Evolutionary conservation across 2,797 vertebrate species (phyloP).

Genomic region (Enteromius viviparus): DNA sequence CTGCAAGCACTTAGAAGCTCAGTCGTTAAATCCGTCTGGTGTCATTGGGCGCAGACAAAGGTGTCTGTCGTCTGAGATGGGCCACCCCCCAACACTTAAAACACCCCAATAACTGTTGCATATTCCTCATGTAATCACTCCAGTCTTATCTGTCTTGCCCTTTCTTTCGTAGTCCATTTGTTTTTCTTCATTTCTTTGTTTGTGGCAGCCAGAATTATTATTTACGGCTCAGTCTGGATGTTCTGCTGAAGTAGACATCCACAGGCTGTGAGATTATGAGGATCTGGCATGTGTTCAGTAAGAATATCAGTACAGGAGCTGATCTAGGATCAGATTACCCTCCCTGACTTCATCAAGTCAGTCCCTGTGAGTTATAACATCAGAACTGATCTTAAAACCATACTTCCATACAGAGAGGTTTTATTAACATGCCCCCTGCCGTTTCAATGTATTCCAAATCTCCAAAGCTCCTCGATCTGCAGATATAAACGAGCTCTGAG

Average conservation of each 20-base stretch:
- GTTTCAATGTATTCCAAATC: conserved; percentile 29
- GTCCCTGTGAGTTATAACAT: conserved; percentile 15
- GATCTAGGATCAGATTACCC: conserved; percentile 28
- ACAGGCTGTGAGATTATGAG: conserved; percentile 42
- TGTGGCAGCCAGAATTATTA: conserved; percentile 58
- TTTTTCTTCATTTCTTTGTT: conserved; percentile 60
- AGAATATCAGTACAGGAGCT: conserved; percentile 24
- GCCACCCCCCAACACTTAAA: neutral
- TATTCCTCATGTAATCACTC: conserved; percentile 43
- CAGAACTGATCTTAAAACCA: conserved; percentile 39
- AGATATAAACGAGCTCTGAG: conserved; percentile 43
- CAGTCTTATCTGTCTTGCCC: neutral
- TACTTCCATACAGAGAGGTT: conserved; percentile 1
- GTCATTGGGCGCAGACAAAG: conserved; percentile 37
- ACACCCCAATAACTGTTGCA: conserved; percentile 55
- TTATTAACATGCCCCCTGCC: conserved; percentile 40
- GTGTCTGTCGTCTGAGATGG: conserved; percentile 43
- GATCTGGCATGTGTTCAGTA: neutral
- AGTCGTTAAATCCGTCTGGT: conserved; percentile 42
- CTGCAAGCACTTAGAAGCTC: conserved; percentile 23
- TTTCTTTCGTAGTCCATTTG: conserved; percentile 47
- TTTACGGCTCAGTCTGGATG: conserved; percentile 58
- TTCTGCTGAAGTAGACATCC: conserved; percentile 57
- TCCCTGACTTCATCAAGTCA: conserved; percentile 14
- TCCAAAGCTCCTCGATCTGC: conserved; percentile 41